Base-by-base conservation (phyloP, 2,797 vertebrate species). In the Myotis vivesi region DNA sequence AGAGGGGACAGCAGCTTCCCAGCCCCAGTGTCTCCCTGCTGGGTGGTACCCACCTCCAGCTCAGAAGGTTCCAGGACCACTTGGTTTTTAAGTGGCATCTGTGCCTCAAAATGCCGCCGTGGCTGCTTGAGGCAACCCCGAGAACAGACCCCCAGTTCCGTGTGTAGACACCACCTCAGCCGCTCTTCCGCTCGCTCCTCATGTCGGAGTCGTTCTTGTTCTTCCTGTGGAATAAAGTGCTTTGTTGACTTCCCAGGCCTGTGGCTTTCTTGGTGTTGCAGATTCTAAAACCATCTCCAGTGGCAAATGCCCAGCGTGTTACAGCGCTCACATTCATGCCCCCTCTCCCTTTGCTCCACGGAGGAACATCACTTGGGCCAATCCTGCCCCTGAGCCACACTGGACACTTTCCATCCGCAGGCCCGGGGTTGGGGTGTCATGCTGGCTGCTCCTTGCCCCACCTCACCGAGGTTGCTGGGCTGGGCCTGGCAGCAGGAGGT, bases 161-260 rank as follows among this genome's bases (percentile, higher is more conserved):
- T 38, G 38, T 93, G 66, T 89, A 17, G 85, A 73, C 91, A 77
- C 59, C 19, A 5, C 44, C 5, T 2, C 17, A 4, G 1, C 53
- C 77, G 7, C 71, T 93, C 90, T 84, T 38, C 44, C 28, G 28
- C 38, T 80, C 73, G 46, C 83, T 91, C 59, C 79, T 90, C 57
- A 30, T 53, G 23, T 64, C 92, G 80, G 92, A 93, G 79, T 83
- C 23, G 0, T 83, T 76, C 77, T 94, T 80, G 80, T 93, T 77
- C 89, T 91, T 95, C 94, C 95, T 96, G 84, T 94, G 97, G 96
- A 97, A 97, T 97, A 97, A 97, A 97, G 90, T 28, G 73, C 44
- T 4, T 68, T 88, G 87, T 68, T 86, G 87, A 88, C 94, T 92
- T 93, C 87, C 25, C 71, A 83, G 10, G 84, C 17, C 8, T 1